These are phyloP conservation scores for Pelmatolapia mariae DNA, from an alignment of 2,113 vertebrate genomes.

Conservation along the genomic window DNA sequence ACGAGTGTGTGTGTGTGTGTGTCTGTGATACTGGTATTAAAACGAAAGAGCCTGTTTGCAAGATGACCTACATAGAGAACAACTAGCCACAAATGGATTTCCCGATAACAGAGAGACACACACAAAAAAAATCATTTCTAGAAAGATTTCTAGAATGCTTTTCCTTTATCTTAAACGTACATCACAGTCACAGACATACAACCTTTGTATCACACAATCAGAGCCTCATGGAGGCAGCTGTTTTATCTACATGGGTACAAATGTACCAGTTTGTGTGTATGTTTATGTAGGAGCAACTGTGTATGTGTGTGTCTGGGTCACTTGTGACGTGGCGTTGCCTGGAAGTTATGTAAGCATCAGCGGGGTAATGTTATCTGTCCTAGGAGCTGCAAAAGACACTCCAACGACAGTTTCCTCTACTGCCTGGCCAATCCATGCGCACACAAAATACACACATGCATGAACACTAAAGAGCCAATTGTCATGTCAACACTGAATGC, in stretches of 20 bases:
- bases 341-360: slow-evolving; percentile 69
- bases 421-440: not conserved
- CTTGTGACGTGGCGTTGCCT: slow-evolving; percentile 65
- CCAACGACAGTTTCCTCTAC: slow-evolving; percentile 53
- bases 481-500: not conserved
- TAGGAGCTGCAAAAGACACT: slow-evolving; percentile 48
- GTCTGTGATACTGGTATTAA: slow-evolving; percentile 21
- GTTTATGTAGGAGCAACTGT: not conserved
- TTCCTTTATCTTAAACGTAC: not conserved
- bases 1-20: not conserved
- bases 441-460: slow-evolving; percentile 10
- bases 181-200: not conserved
- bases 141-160: not conserved
- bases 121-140: not conserved
- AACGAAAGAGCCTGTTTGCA: slow-evolving; percentile 38
- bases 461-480: not conserved
- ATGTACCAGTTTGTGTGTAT: not conserved
- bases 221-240: slow-evolving; percentile 15
- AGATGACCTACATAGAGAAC: slow-evolving; percentile 56
- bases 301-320: slow-evolving; percentile 36
- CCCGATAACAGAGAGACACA: not conserved
- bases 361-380: slow-evolving; percentile 69
- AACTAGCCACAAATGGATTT: slow-evolving; percentile 26
- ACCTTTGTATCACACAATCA: not conserved
- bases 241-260: slow-evolving; percentile 6